phyloP scores from a whole-genome alignment of 92 coral and sea anemone genomes.

The Siderastrea radians region DNA sequence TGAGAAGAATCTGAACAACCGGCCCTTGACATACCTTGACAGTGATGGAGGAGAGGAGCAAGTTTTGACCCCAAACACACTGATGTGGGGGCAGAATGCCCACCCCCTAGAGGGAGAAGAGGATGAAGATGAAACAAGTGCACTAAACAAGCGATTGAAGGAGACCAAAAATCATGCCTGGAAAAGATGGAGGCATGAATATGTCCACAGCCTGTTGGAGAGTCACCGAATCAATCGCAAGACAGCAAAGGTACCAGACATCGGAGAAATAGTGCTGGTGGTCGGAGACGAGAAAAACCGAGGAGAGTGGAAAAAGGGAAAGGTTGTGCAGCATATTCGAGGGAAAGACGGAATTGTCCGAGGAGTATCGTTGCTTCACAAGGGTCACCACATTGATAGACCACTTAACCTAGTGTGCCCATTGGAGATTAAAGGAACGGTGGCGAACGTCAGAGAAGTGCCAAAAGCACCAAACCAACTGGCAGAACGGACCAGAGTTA shows the following conservation, averaged over 20 bases:
- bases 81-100: constrained; percentile 20
- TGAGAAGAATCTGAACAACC: constrained; percentile 64
- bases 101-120: constrained; percentile 27
- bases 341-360: not conserved
- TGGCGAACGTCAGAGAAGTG: too few species aligned
- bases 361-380: constrained; percentile 1
- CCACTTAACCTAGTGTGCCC: too few species aligned
- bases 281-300: not conserved
- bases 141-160: constrained; percentile 12
- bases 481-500: too few species aligned
- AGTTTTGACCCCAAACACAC: too few species aligned
- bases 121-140: constrained; percentile 26
- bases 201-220: constrained; percentile 60
- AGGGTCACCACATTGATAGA: too few species aligned
- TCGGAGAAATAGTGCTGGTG: constrained; percentile 50
- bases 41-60: too few species aligned
- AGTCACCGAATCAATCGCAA: constrained; percentile 48
- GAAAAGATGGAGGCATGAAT: constrained; percentile 25
- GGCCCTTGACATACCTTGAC: constrained; percentile 54
- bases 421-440: too few species aligned
- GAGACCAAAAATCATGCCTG: constrained; percentile 30
- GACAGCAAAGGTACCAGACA: constrained; percentile 32
- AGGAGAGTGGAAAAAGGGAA: not conserved
- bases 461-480: too few species aligned
- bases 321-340: not conserved